These are phyloP conservation scores for Cercopithecus mitis DNA, from an alignment of 2,797 vertebrate species.

Conservation along the genomic window DNA sequence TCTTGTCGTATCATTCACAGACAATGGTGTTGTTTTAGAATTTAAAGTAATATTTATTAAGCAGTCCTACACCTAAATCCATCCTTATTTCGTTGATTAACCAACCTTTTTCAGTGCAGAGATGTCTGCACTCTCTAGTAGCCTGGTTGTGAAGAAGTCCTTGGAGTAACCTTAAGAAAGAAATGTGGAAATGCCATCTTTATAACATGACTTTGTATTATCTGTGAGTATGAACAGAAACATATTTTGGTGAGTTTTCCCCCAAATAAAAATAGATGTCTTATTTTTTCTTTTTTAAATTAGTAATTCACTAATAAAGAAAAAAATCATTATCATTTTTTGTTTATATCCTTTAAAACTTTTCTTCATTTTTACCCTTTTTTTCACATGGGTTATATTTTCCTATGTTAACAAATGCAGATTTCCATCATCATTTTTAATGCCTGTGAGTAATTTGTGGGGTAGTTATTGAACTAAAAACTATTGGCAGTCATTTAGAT, in stretches of 20 bases:
- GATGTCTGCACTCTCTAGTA: neutral
- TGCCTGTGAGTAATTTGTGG: neutral
- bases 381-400: neutral
- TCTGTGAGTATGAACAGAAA: neutral
- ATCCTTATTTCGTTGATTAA: neutral
- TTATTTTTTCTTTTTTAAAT: neutral
- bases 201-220: neutral
- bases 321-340: neutral
- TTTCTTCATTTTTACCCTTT: neutral
- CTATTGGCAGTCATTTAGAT: neutral
- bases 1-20: slow-evolving; percentile 6
- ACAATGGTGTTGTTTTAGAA: neutral
- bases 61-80: neutral
- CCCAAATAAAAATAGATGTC: neutral
- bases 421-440: slow-evolving; percentile 23
- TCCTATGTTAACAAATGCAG: slow-evolving; percentile 15
- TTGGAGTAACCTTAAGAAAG: slow-evolving; percentile 6
- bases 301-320: slow-evolving; percentile 15
- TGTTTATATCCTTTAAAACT: neutral
- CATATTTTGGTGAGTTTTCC: neutral
- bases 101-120: neutral
- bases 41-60: slow-evolving; percentile 8
- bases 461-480: neutral
- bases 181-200: neutral
- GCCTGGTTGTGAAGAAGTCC: neutral